Conservation (phyloP, 2,797 vertebrate species). For the Macropus fuliginosus region DNA sequence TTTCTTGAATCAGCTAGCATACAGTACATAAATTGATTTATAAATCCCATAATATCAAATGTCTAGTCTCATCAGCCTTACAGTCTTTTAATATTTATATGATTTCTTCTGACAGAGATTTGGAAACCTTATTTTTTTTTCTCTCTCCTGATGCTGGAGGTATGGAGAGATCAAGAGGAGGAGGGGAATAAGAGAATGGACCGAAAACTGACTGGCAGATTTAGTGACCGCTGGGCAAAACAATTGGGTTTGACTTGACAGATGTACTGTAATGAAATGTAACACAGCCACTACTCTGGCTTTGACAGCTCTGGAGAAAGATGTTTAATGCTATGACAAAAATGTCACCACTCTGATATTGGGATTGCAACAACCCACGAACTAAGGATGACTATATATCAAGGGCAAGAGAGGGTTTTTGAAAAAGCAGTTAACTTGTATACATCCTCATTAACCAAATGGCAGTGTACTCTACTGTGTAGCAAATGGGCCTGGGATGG, state of each 20-base stretch:
- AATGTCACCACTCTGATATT: conserved; percentile 63
- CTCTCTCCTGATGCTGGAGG: background rate
- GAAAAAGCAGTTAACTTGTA: conserved; percentile 53
- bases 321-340: conserved; percentile 58
- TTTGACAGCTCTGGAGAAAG: conserved; percentile 61
- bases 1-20: conserved; percentile 58
- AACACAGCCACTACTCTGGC: conserved; percentile 49
- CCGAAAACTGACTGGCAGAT: conserved; percentile 67
- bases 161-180: background rate
- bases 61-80: conserved; percentile 73
- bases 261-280: conserved; percentile 56
- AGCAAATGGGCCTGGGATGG: background rate
- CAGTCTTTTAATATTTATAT: conserved; percentile 73
- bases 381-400: conserved; percentile 56
- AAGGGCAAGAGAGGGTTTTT: conserved; percentile 55
- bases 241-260: conserved; percentile 74
- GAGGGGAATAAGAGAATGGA: background rate
- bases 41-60: conserved; percentile 73
- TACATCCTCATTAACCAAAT: conserved; percentile 19
- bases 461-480: background rate
- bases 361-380: conserved; percentile 42
- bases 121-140: conserved; percentile 4
- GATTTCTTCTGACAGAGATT: conserved; percentile 67
- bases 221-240: conserved; percentile 71
- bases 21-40: conserved; percentile 68